Evolutionary conservation across 2,113 vertebrate genomes (phyloP).

Genomic region (Laterallus jamaicensis): DNA sequence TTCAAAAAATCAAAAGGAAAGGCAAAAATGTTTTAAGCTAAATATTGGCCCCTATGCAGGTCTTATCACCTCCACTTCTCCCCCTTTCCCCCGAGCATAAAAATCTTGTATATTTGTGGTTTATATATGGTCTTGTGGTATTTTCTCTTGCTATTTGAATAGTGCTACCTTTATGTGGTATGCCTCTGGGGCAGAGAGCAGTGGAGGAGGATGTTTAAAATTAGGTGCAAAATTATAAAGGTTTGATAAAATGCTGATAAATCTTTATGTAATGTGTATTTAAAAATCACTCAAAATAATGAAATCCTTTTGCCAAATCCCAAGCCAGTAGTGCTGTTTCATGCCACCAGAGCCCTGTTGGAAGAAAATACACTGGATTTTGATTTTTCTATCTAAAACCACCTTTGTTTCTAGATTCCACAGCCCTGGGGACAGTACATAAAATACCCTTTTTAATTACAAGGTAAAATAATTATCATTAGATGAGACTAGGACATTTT

Average conservation of each 20-base stretch:
- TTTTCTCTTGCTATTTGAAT: not conserved
- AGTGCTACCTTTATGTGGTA: not conserved
- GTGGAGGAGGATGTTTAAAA: constrained; percentile 12
- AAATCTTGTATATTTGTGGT: not conserved
- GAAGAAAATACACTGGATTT: not conserved
- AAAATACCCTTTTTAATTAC: not conserved
- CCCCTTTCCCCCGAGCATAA: not conserved
- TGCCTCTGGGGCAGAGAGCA: not conserved
- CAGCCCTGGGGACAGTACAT: not conserved
- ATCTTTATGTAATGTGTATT: not conserved
- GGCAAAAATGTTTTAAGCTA: not conserved
- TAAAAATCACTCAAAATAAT: not conserved
- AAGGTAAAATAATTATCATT: not conserved
- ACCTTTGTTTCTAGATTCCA: not conserved
- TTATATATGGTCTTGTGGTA: not conserved
- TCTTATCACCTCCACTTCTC: not conserved
- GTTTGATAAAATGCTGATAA: not conserved
- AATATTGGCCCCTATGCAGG: not conserved
- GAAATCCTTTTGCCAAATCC: not conserved
- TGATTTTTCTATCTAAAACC: not conserved
- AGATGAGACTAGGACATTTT: not conserved
- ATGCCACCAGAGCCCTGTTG: not conserved
- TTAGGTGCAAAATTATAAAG: not conserved
- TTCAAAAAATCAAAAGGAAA: not conserved
- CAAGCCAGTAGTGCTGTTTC: not conserved